phyloP scores from a whole-genome alignment of 2,113 vertebrate species.

The Pygoscelis adeliae region DNA sequence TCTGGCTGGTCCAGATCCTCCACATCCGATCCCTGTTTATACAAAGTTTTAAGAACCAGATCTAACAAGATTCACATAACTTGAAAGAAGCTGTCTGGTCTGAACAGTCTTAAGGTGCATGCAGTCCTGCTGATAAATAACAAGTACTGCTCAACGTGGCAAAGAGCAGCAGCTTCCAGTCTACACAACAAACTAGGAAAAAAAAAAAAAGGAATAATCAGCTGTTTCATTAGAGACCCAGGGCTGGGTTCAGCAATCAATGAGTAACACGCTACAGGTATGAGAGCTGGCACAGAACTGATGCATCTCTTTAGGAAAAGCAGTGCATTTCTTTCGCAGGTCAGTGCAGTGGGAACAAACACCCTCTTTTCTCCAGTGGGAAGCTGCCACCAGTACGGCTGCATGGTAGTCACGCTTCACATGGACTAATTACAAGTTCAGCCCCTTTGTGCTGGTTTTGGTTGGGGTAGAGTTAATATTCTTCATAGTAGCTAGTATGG shows the following conservation, averaged over 20 bases:
- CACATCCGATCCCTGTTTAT: neutral
- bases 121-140: neutral
- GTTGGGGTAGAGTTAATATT: neutral
- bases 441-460: neutral
- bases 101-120: neutral
- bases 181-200: neutral
- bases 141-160: neutral
- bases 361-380: neutral
- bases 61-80: neutral
- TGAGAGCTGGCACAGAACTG: neutral
- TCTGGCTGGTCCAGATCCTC: neutral
- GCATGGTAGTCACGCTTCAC: neutral
- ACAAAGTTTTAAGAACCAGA: neutral
- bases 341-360: neutral
- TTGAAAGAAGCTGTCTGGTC: neutral
- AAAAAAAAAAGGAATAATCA: neutral
- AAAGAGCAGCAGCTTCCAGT: neutral
- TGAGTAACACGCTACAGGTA: neutral
- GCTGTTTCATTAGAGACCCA: neutral
- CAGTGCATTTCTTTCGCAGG: neutral
- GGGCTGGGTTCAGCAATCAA: neutral
- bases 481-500: neutral
- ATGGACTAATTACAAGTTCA: neutral
- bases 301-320: neutral
- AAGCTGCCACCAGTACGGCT: neutral